Base-by-base conservation (phyloP, 2,888 invertebrate species). In the Ecliptopera silaceata region DNA sequence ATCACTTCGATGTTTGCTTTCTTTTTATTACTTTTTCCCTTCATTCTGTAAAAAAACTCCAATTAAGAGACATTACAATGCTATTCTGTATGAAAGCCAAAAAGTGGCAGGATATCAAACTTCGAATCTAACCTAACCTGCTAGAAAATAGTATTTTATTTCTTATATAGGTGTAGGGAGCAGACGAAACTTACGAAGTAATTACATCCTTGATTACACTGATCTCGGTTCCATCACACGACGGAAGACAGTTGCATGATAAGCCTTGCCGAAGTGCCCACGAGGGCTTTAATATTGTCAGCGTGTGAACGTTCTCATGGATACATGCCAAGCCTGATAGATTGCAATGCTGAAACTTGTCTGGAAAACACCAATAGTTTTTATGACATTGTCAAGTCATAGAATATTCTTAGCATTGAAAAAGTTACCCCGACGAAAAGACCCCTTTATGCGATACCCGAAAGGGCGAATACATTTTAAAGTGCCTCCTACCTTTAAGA, bases 151-250 rank as follows among this genome's bases (percentile, higher is more conserved):
- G 26, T 26, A 26, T 6, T 26, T 26, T 6, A 26, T 26, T 26
- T 26, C 26, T 26, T 1, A 26, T 26, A 8, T 26, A 26, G 26
- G 6, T 26, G n/a, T 1, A 26, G 22, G 4, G 22, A 22, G 22
- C 10, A 6, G 20, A 20, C 11, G 11, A 17, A 56, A 70, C 81
- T 77, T 65, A 87, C 88, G 69, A 61, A 3, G 66, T 76, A 63
- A 84, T 82, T n/a, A 86, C 84, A 59, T 93, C 93, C 67, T 92
- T 92, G 47, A 95, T 92, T 12, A 94, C 86, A 3, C 93, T 92
- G 55, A 95, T 92, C 66, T 95, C 95, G 6, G 94, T 93, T 79
- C 95, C 95, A 0, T 93, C 93, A 72, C 95, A 95, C 11, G 95
- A 94, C 0, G 95, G 95, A 52, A 95, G 74, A 67, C 95, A 95